These are phyloP conservation scores for Pseudorhiza aurosa DNA, from an alignment of 30 jellyfish, hydroid and myxozoan species.

Conservation along the genomic window DNA sequence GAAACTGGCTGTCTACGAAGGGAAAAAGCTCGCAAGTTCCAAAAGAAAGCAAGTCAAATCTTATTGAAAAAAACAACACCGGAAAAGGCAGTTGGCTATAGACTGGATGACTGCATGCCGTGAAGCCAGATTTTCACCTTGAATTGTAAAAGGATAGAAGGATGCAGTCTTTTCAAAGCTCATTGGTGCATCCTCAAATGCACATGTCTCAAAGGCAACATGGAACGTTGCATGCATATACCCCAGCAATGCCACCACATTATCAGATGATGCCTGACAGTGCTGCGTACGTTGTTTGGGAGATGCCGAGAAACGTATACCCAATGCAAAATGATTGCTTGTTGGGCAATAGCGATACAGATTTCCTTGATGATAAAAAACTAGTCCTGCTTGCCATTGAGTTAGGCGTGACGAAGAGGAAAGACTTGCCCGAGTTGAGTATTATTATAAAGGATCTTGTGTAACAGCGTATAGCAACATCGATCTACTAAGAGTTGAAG, in stretches of 20 bases:
- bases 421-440: conserved; percentile 40
- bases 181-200: conserved; percentile 1
- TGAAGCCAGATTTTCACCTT: no score
- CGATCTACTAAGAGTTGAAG: no score
- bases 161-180: conserved; percentile 16
- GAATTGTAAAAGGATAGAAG: no score
- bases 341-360: conserved; percentile 39
- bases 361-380: conserved; percentile 20
- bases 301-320: neutral
- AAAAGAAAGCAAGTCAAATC: no score
- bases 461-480: neutral
- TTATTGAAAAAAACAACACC: no score
- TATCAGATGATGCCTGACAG: conserved; percentile 1
- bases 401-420: conserved; percentile 29
- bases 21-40: no score
- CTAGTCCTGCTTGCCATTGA: conserved; percentile 33
- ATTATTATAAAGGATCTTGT: conserved; percentile 30
- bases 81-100: no score
- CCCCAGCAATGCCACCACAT: conserved; percentile 4
- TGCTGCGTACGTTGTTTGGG: conserved; percentile 17
- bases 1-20: no score
- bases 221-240: neutral
- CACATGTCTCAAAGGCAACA: conserved; percentile 6
- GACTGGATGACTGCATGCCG: no score
- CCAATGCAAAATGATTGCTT: conserved; percentile 17